Conservation (phyloP, 2,113 vertebrate species). For the Erythrocercus mccallii region DNA sequence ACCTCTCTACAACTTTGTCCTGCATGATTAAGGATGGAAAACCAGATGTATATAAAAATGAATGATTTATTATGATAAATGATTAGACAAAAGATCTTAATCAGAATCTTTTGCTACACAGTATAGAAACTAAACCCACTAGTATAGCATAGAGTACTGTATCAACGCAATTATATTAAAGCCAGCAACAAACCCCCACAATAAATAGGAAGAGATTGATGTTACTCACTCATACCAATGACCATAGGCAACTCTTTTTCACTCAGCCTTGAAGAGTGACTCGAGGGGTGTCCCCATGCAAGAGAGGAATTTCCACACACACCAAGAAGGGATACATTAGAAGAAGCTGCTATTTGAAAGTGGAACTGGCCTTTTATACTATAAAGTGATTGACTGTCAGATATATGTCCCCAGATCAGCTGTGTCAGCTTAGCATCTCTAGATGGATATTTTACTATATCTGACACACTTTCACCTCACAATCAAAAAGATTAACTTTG, state of each 20-base stretch:
- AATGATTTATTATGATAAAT: background rate
- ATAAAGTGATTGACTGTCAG: background rate
- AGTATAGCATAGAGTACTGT: too few relatives aligned
- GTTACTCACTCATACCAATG: background rate
- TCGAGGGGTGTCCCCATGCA: rapidly evolving
- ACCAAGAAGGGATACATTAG: background rate
- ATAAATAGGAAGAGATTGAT: too few relatives aligned
- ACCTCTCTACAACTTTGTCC: background rate
- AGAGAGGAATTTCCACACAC: background rate
- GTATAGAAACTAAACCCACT: background rate
- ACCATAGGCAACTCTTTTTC: background rate
- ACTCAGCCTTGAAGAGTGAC: background rate
- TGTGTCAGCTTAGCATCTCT: background rate
- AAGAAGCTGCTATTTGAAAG: background rate
- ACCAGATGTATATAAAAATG: background rate
- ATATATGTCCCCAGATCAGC: background rate
- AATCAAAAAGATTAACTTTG: too few relatives aligned
- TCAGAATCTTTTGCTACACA: background rate
- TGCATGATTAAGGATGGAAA: background rate
- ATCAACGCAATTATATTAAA: background rate
- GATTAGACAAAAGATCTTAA: background rate
- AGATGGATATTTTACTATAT: background rate
- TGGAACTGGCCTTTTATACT: background rate
- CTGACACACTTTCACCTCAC: background rate
- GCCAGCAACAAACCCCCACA: background rate